Percentiles rank a stretch among this genome's conserved stretches.
Conservation (phyloP, 2,113 vertebrate species). For the Paralichthys olivaceus region DNA sequence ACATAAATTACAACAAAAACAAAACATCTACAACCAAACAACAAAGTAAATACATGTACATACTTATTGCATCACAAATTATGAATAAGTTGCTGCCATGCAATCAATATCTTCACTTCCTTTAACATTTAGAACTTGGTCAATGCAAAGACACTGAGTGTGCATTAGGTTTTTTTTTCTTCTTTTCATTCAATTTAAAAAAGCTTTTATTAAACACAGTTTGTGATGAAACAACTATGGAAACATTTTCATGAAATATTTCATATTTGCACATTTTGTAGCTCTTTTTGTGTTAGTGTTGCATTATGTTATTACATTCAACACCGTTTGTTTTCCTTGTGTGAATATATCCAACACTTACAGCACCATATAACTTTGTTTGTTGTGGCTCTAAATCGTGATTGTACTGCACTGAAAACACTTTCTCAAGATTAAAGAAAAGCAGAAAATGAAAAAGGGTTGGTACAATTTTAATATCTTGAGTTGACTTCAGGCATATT, state of each 20-base stretch:
- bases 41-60: background rate
- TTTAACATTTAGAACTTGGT: too few species aligned
- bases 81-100: too few species aligned
- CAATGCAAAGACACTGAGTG: too few species aligned
- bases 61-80: background rate
- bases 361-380: slow-evolving; percentile 6
- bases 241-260: background rate
- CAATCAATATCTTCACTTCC: too few species aligned
- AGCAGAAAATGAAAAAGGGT: slow-evolving; percentile 10
- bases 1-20: too few species aligned
- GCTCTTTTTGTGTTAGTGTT: background rate
- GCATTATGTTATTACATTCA: background rate
- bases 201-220: too few species aligned
- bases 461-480: slow-evolving; percentile 11
- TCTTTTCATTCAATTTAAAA: too few species aligned
- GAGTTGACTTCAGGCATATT: slow-evolving; percentile 24
- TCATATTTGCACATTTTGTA: background rate
- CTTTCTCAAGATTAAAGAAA: background rate
- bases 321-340: background rate
- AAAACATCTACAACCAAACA: background rate
- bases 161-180: too few species aligned
- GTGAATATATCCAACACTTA: background rate
- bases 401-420: slow-evolving; percentile 13
- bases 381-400: slow-evolving; percentile 13
- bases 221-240: background rate